Percentiles rank a stretch among this genome's conserved stretches.
Conservation (phyloP, 2,888 invertebrate genomes). For the Diarsia rubi region DNA sequence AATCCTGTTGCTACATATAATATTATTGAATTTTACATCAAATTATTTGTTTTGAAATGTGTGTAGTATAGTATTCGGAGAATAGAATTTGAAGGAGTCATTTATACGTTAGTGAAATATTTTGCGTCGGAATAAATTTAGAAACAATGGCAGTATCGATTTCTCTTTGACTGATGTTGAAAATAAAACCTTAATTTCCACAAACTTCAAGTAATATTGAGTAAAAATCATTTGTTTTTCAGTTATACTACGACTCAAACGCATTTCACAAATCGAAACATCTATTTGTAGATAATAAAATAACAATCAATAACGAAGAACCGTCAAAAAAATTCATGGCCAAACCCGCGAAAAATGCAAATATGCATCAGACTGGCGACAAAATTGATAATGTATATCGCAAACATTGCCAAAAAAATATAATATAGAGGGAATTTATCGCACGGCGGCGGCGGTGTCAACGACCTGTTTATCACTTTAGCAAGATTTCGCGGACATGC, state of each 20-base stretch:
- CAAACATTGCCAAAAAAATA: constrained; percentile 70
- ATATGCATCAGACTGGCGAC: constrained; percentile 63
- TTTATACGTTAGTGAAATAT: neutral
- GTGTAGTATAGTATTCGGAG: neutral
- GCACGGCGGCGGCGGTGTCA: constrained; percentile 76
- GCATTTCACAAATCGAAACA: neutral
- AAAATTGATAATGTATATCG: constrained; percentile 66
- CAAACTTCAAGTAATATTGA: neutral
- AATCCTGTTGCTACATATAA: neutral
- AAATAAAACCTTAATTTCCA: neutral
- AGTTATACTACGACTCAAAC: neutral
- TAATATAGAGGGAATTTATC: constrained; percentile 77
- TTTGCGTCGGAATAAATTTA: neutral
- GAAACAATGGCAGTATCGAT: neutral
- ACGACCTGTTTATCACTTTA: constrained; percentile 85
- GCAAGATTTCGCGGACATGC: constrained; percentile 80
- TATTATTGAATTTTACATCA: constrained; percentile 4
- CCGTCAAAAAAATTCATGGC: constrained; percentile 27
- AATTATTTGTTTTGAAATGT: constrained; percentile 19
- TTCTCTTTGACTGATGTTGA: neutral
- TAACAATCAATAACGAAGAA: neutral
- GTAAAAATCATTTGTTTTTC: constrained; percentile 3
- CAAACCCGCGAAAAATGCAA: constrained; percentile 47
- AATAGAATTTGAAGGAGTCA: constrained; percentile 5
- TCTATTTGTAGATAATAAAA: constrained; percentile 7